Percentiles rank a stretch among this genome's conserved stretches.
These are phyloP conservation scores for zebrafish (Danio rerio) DNA, from an alignment of 2,113 vertebrate species.

Conservation along the genomic window DNA sequence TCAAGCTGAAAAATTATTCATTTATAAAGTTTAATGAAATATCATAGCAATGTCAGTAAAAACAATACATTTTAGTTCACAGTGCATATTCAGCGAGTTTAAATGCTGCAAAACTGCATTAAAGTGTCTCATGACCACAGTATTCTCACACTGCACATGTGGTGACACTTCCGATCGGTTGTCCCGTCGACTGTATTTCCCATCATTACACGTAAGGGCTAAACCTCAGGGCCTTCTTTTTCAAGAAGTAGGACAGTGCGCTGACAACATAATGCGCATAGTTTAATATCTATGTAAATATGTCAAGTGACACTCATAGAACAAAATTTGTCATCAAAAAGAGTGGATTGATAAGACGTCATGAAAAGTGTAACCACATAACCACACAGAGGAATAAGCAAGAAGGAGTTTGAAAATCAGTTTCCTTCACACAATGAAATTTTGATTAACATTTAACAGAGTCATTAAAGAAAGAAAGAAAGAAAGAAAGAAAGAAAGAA, in stretches of 20 bases:
- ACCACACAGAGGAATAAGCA: slow-evolving; percentile 2
- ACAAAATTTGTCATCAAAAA: slow-evolving; percentile 35
- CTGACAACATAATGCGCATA: slow-evolving; percentile 1
- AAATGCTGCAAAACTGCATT: neutral
- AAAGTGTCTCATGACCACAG: neutral
- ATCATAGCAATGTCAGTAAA: neutral
- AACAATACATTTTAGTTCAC: neutral
- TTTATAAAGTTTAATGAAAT: too few relatives aligned
- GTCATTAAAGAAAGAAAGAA: neutral
- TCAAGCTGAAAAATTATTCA: too few relatives aligned
- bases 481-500: too few relatives aligned
- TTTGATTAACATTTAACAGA: neutral
- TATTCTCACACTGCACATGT: slow-evolving; percentile 44
- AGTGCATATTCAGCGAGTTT: neutral
- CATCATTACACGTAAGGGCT: slow-evolving; percentile 11
- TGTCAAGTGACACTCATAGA: slow-evolving; percentile 27
- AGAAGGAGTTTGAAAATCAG: neutral
- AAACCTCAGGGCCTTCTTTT: slow-evolving; percentile 30
- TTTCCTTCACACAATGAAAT: neutral
- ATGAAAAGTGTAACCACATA: slow-evolving; percentile 14
- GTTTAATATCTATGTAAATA: slow-evolving; percentile 32
- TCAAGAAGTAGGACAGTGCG: slow-evolving; percentile 37
- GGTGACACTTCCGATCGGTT: slow-evolving; percentile 64
- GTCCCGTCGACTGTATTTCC: slow-evolving; percentile 64
- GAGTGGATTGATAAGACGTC: neutral